Evolutionary conservation across 2,888 invertebrate genomes (phyloP).

Genomic region (Pelosia muscerda): DNA sequence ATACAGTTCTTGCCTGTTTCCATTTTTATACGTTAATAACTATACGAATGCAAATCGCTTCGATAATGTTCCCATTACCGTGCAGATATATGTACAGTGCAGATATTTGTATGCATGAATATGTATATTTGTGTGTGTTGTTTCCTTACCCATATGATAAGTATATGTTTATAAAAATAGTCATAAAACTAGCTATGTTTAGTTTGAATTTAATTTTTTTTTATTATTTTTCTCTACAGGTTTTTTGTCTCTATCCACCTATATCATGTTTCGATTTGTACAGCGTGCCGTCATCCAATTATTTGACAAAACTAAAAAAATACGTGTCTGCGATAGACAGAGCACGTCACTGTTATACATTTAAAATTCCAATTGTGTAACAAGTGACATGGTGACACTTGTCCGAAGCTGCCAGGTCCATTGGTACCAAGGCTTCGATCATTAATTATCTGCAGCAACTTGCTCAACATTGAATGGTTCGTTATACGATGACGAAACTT

Average conservation of each 20-base stretch:
- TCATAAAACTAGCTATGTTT: no score
- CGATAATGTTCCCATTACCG: neutral
- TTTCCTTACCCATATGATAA: neutral
- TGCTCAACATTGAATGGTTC: conserved; percentile 23
- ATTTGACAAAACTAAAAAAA: neutral
- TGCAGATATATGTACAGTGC: no score
- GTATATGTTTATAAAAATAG: neutral
- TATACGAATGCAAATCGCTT: neutral
- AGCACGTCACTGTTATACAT: neutral
- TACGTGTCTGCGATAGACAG: neutral
- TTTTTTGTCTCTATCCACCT: no score
- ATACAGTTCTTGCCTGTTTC: neutral
- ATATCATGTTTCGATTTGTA: neutral
- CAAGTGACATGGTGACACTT: conserved; percentile 30
- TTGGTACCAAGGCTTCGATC: conserved; percentile 33
- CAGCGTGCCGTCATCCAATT: neutral
- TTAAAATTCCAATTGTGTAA: conserved; percentile 11
- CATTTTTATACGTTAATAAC: neutral
- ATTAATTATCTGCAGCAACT: conserved; percentile 34
- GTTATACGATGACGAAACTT: conserved; percentile 27
- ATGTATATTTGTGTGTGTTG: no score
- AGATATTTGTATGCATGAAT: neutral
- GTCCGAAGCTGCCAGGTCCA: conserved; percentile 13
- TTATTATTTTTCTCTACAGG: no score
- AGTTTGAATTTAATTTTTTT: no score